Percentiles rank a stretch among this genome's conserved stretches.
Conservation (phyloP, 1,140 invertebrate species). For the Drosophila pachea region DNA sequence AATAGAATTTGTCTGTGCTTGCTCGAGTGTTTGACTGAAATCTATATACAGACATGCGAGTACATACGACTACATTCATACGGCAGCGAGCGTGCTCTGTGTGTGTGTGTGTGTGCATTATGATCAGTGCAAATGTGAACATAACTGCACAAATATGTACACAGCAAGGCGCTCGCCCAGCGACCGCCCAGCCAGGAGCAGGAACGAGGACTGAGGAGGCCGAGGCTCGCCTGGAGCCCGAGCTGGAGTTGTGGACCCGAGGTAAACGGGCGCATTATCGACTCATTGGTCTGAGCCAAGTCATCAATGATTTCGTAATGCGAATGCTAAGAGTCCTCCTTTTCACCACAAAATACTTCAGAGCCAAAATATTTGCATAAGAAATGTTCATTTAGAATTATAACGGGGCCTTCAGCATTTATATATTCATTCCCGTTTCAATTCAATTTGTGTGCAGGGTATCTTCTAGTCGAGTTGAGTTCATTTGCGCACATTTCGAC, state of each 20-base stretch:
- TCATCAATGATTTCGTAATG: background rate
- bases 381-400: background rate
- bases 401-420: too few species aligned
- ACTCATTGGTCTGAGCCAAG: constrained; percentile 32
- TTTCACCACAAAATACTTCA: background rate
- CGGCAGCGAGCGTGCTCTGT: constrained; percentile 31
- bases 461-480: background rate
- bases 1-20: constrained; percentile 79
- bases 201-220: constrained; percentile 7
- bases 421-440: background rate
- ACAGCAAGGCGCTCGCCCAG: constrained; percentile 69
- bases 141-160: constrained; percentile 79
- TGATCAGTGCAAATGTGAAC: constrained; percentile 79
- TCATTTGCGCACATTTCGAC: constrained; percentile 38
- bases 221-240: too few species aligned
- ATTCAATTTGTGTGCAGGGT: constrained; percentile 5
- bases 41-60: constrained; percentile 70
- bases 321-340: background rate
- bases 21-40: constrained; percentile 78
- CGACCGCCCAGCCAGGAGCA: constrained; percentile 33
- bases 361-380: too few species aligned
- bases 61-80: constrained; percentile 45
- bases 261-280: constrained; percentile 53
- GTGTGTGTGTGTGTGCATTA: constrained; percentile 69
- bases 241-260: background rate